Conservation (phyloP, 2,888 invertebrate genomes). For the Heliconius ethilla region DNA sequence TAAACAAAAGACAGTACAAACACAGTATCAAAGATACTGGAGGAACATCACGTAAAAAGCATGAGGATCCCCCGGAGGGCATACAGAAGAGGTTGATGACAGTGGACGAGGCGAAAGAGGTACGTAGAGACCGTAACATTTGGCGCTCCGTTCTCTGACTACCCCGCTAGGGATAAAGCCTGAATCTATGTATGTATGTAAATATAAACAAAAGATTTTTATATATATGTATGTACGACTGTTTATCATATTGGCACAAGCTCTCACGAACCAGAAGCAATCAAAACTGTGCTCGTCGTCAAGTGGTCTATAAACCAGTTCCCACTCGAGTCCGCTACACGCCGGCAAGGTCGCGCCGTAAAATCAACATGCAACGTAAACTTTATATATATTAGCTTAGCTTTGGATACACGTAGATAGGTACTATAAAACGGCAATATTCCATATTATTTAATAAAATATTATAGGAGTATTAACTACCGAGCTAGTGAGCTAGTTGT, state of each 20-base stretch:
- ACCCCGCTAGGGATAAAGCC: no score
- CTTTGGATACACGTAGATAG: background rate
- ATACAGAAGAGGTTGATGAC: no score
- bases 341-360: conserved; percentile 47
- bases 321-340: conserved; percentile 45
- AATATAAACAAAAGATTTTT: background rate
- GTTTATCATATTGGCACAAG: conserved; percentile 44
- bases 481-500: conserved; percentile 25
- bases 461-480: conserved; percentile 7
- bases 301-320: conserved; percentile 55
- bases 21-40: no score
- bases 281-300: conserved; percentile 55
- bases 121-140: no score
- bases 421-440: conserved; percentile 40
- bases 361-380: conserved; percentile 32
- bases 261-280: conserved; percentile 45
- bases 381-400: conserved; percentile 29
- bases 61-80: no score
- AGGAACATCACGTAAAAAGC: no score
- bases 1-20: background rate
- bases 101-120: no score
- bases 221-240: background rate
- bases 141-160: no score
- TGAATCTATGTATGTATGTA: no score
- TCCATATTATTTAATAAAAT: conserved; percentile 9